Base-by-base conservation (phyloP, 2,888 invertebrate species). In the Drosophila cracens region DNA sequence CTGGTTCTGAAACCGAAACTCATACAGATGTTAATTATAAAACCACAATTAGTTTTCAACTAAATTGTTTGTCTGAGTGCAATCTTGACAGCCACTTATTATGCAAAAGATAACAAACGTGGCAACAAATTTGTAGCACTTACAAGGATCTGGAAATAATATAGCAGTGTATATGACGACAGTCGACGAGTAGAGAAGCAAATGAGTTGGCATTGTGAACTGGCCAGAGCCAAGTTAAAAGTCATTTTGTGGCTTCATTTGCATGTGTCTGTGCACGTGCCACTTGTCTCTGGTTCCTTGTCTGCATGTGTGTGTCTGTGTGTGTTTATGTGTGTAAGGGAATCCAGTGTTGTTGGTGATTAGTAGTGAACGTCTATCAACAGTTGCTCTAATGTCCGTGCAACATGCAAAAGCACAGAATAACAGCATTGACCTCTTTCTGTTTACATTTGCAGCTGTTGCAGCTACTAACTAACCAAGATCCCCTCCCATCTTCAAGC, bases 331-430 rank as follows among this genome's bases (percentile, higher is more conserved):
- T 49, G 59, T 53, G 63, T 46, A 27, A 21, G 63, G 18, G 43
- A 52, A 36, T 52, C 29, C 36, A 73, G 75, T 75, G 60, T 53
- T 21, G 76, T 29, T 69, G 79, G 85, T 87, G 87, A 87, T 87
- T 87, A 89, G 89, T 81, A 77, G 87, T 62, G 79, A 65, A 77
- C 76, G 85, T 87, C 87, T 85, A 87, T 87, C 87, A 87, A 87
- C 87, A 89, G 87, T 81, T 83, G 77, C 75, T 70, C 80, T 87
- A 89, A 89, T 87, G 87, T 71, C 77, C 71, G 40, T 73, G 72
- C 85, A 85, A 87, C 87, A 87, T 87, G 89, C 87, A 84, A 89
- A 71, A 73, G 51, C 70, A 60, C 38, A 13, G 36, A 36, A 29
- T 25, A 29, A 46, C 52, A 70, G 46, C 62, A 82, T 82, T 88